Evolutionary conservation across 2,113 vertebrate species (phyloP).

Genomic region (Isichthys henryi): DNA sequence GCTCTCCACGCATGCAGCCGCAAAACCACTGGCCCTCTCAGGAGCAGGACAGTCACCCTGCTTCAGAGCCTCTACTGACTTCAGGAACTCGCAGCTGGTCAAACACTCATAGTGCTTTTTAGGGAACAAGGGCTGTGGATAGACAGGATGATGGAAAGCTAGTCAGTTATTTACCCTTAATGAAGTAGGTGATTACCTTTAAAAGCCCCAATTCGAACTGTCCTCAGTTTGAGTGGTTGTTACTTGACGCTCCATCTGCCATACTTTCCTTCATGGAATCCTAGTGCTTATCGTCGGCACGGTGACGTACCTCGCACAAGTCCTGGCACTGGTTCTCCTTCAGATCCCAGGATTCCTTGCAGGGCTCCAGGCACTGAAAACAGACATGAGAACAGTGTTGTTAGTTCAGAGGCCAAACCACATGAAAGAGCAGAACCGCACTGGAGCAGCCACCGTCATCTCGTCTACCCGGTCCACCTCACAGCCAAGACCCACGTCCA

Average conservation of each 20-base stretch:
- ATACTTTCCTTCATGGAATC: neutral
- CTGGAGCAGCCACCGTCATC: neutral
- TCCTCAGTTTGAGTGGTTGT: neutral
- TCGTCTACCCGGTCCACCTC: neutral
- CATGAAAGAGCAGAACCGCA: constrained; percentile 1
- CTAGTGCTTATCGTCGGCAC: neutral
- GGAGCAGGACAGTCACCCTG: constrained; percentile 82
- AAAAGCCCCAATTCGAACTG: neutral
- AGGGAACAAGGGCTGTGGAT: constrained; percentile 67
- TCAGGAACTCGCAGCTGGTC: constrained; percentile 88
- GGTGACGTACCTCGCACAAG: constrained; percentile 68
- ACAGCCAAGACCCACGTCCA: neutral
- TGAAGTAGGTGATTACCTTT: neutral
- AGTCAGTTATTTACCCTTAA: neutral
- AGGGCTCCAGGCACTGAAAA: constrained; percentile 84
- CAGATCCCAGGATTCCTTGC: constrained; percentile 74
- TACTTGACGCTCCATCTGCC: neutral
- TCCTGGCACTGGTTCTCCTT: constrained; percentile 70
- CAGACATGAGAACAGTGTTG: constrained; percentile 10
- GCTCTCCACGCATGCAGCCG: constrained; percentile 85
- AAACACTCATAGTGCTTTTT: constrained; percentile 85
- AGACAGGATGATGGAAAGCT: neutral
- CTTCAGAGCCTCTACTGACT: constrained; percentile 67
- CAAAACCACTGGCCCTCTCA: constrained; percentile 79
- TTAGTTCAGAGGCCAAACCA: constrained; percentile 14